Conservation (phyloP, 2,888 invertebrate genomes). For the Mallateleia sp. region DNA sequence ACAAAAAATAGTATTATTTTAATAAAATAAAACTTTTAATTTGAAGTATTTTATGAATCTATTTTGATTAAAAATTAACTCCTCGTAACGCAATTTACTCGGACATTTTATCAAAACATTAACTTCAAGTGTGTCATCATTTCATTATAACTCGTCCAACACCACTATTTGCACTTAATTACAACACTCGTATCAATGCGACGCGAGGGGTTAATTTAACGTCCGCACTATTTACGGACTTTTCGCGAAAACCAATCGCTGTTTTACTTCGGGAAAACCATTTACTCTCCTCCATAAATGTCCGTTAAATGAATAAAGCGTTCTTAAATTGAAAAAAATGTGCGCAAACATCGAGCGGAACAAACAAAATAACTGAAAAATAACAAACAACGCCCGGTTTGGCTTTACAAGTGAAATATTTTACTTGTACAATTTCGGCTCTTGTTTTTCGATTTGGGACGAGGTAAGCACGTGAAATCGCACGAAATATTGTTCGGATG, state of each 20-base stretch:
- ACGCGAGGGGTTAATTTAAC: constrained; percentile 23
- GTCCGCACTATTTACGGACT: constrained; percentile 24
- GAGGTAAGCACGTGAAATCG: constrained; percentile 27
- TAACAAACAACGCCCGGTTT: constrained; percentile 34
- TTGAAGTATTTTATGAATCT: too few relatives aligned
- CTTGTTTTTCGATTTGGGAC: constrained; percentile 37
- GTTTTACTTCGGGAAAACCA: constrained; percentile 26
- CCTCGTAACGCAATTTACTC: not conserved
- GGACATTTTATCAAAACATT: not conserved
- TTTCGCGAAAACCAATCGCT: constrained; percentile 23
- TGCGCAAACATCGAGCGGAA: constrained; percentile 9
- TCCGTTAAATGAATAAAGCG: constrained; percentile 60
- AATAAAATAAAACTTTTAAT: too few relatives aligned
- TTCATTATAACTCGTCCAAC: not conserved
- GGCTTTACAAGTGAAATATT: constrained; percentile 59
- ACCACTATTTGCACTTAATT: not conserved
- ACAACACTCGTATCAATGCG: not conserved
- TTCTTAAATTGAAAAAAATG: constrained; percentile 59
- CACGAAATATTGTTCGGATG: constrained; percentile 43
- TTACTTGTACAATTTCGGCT: constrained; percentile 45
- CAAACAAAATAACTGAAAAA: constrained; percentile 45
- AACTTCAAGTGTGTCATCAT: not conserved
- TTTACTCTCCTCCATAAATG: constrained; percentile 51
- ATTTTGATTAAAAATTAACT: not conserved
- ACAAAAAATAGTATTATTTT: too few relatives aligned